Conservation (phyloP, 2,113 vertebrate species). For the Festucalex cinctus region DNA sequence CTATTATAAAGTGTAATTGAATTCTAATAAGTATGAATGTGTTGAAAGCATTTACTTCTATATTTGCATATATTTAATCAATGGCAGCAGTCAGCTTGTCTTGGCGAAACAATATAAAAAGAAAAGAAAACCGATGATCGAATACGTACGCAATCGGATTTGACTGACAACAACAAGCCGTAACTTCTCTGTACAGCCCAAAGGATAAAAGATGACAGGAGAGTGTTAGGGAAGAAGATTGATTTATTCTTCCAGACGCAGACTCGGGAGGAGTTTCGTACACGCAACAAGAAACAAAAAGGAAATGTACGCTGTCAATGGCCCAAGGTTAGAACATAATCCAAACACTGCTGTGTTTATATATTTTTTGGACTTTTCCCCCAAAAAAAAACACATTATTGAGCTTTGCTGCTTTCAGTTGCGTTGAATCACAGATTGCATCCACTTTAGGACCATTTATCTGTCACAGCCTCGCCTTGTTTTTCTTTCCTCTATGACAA, state of each 20-base stretch:
- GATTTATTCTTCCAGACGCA: constrained; percentile 3
- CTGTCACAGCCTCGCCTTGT: neutral
- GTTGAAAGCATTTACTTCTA: too few relatives aligned
- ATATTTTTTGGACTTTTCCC: neutral
- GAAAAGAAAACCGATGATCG: neutral
- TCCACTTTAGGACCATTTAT: neutral
- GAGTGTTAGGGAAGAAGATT: neutral
- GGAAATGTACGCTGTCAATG: neutral
- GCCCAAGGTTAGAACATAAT: constrained; percentile 2
- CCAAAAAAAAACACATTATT: neutral
- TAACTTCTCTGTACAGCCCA: neutral
- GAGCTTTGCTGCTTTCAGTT: neutral
- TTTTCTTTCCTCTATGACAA: neutral
- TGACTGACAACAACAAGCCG: constrained; percentile 3
- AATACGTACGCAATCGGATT: neutral
- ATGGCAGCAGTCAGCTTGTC: neutral
- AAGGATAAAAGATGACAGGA: constrained; percentile 3
- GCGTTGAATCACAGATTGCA: neutral
- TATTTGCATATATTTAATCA: neutral
- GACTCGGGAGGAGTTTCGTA: neutral
- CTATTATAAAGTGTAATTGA: too few relatives aligned
- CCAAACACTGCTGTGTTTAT: neutral
- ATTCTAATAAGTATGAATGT: too few relatives aligned
- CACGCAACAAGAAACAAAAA: neutral
- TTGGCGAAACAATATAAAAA: neutral